phyloP scores from a whole-genome alignment of 2,797 vertebrate species.

The Cottoperca gobio region DNA sequence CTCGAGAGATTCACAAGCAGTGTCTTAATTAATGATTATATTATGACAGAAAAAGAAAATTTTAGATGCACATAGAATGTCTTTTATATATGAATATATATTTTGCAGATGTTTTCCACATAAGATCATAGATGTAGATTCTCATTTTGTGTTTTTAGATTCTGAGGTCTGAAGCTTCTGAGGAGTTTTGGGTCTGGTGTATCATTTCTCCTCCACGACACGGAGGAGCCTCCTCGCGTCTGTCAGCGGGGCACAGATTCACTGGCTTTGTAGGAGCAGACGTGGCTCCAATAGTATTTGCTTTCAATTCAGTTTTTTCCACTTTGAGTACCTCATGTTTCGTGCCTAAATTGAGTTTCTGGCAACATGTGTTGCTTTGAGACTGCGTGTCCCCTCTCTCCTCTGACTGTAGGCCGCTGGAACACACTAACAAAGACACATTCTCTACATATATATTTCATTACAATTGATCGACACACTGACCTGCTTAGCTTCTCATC shows the following conservation, averaged over 20 bases:
- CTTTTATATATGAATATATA: conserved; percentile 84
- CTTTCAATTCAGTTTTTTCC: conserved; percentile 31
- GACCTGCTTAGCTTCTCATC: not conserved
- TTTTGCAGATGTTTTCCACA: conserved; percentile 87
- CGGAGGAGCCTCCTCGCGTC: conserved; percentile 29
- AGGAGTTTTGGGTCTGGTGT: conserved; percentile 55
- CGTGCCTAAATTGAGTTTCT: not conserved
- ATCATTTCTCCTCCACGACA: conserved; percentile 63
- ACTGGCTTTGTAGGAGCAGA: conserved; percentile 46
- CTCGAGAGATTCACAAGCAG: conserved; percentile 79
- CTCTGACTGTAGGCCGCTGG: not conserved
- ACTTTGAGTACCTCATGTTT: conserved; percentile 36
- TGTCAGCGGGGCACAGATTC: conserved; percentile 51
- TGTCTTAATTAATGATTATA: conserved; percentile 79
- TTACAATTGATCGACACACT: not conserved
- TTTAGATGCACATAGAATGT: conserved; percentile 85
- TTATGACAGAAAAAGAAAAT: conserved; percentile 73
- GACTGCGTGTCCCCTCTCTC: not conserved
- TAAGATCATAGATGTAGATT: conserved; percentile 77
- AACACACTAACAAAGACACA: not conserved
- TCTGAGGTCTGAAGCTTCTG: conserved; percentile 54
- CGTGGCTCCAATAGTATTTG: conserved; percentile 30
- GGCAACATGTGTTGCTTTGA: not conserved
- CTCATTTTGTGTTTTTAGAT: conserved; percentile 40
- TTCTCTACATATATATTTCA: not conserved